Evolutionary conservation across 1,140 invertebrate genomes (phyloP).

Genomic region (Drosophila funebris): DNA sequence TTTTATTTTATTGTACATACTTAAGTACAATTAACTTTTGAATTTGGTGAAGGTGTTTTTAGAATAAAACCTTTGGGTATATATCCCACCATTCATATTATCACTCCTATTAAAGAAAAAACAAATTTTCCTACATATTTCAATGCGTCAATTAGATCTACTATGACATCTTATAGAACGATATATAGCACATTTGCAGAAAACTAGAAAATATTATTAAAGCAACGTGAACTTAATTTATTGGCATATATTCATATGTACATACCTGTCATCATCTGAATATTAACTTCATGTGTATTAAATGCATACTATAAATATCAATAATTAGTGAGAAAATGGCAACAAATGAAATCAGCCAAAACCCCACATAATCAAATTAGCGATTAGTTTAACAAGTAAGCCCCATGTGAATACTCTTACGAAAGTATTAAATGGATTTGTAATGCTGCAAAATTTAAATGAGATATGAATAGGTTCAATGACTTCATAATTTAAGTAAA

Average conservation of each 20-base stretch:
- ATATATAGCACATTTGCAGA: constrained; percentile 5
- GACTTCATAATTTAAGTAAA: constrained; percentile 32
- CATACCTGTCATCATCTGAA: constrained; percentile 7
- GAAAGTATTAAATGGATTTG: constrained; percentile 67
- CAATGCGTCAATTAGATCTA: background rate
- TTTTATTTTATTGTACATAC: constrained; percentile 9
- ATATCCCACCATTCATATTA: too few relatives aligned
- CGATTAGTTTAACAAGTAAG: constrained; percentile 34
- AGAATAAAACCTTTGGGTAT: constrained; percentile 9
- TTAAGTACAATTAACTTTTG: background rate
- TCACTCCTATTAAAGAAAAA: constrained; percentile 4
- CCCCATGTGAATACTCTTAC: constrained; percentile 24
- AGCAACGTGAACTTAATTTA: background rate
- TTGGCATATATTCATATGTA: background rate
- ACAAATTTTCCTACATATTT: background rate
- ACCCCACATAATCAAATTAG: constrained; percentile 22
- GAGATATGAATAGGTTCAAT: constrained; percentile 26
- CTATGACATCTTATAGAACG: constrained; percentile 4
- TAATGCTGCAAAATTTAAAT: constrained; percentile 32
- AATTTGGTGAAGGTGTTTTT: constrained; percentile 26
- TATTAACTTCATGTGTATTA: background rate
- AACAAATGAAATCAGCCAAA: background rate
- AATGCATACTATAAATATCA: background rate
- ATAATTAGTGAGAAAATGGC: background rate
- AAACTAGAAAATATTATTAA: constrained; percentile 2